Evolutionary conservation across 2,888 invertebrate genomes (phyloP), one percentile per base, ranked within the genome.

Genomic region (Asteroscopus sphinx): DNA sequence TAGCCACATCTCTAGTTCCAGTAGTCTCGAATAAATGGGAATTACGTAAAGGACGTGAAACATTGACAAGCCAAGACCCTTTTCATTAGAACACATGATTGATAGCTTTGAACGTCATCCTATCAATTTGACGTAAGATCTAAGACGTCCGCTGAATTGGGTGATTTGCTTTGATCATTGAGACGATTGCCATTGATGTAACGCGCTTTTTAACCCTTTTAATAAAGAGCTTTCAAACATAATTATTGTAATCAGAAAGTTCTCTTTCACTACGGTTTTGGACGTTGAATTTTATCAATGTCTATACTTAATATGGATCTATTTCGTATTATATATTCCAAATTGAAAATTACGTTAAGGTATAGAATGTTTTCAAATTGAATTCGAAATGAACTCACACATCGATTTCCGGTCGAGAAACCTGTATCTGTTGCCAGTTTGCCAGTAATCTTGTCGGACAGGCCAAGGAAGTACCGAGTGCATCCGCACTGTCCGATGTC

Each of bases 341-440:
- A 32, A 48, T 36, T 32, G 13, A n/a, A 46, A 30, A 30, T 48
- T 15, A 26, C 21, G 3, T 32, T 15, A 45, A 21, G 40, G 56
- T 49, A 15, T 11, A 45, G 15, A 13, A 21, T 3, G n/a, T 36
- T 41, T 6, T 21, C 1, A 3, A 21, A 21, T 21, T 11, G 0
- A 11, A 15, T 26, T 15, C 5, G 5, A 41, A 11, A 25, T 41
- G 13, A 55, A 40, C 44, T 52, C 44, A 51, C 37, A 57, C 59
- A 48, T 53, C 62, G 67, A 53, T 57, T 58, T 72, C 78, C 76
- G 80, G 79, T 83, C 79, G 78, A 79, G 60, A 84, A 86, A 88
- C 88, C 82, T 78, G 88, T 84, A 81, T 83, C 71, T 76, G 75
- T 80, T 78, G 72, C 79, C 73, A 73, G 79, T 81, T 80, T 78